Conservation (phyloP, 2,888 invertebrate genomes). For the Pheosia tremula region DNA sequence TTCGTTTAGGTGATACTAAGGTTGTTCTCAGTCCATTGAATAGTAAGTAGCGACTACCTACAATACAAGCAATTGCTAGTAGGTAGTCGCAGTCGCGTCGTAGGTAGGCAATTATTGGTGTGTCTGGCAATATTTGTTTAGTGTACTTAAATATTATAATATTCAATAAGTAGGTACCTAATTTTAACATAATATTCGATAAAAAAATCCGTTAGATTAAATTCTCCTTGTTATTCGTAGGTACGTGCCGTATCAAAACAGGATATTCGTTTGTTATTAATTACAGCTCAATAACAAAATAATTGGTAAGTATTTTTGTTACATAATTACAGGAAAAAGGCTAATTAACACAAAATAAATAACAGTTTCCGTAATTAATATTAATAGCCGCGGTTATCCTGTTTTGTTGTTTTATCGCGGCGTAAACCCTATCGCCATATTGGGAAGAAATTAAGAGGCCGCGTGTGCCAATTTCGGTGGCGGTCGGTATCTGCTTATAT, state of each 20-base stretch:
- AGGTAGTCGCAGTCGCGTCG: too few species aligned
- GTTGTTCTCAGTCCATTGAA: too few species aligned
- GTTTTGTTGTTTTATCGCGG: not conserved
- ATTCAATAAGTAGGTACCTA: too few species aligned
- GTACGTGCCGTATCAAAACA: constrained; percentile 15
- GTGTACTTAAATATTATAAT: too few species aligned
- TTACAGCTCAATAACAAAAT: constrained; percentile 39
- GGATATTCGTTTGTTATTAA: constrained; percentile 37
- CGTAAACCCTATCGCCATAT: not conserved
- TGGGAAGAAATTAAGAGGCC: not conserved
- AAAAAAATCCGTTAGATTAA: constrained; percentile 25
- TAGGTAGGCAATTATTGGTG: too few species aligned
- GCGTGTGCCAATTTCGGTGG: too few species aligned
- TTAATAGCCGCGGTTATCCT: constrained; percentile 13
- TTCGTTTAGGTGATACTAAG: too few species aligned
- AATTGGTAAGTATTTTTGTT: constrained; percentile 27
- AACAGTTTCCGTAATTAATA: constrained; percentile 32
- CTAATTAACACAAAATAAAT: constrained; percentile 25
- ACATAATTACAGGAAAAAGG: constrained; percentile 41
- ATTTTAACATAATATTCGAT: constrained; percentile 7
- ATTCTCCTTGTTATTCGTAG: constrained; percentile 19
- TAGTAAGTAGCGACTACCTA: too few species aligned
- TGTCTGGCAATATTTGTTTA: not conserved
- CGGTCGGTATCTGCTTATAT: too few species aligned
- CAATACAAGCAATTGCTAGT: too few species aligned